Base-by-base conservation (phyloP, 2,888 invertebrate species). In the Cheilosia soror region DNA sequence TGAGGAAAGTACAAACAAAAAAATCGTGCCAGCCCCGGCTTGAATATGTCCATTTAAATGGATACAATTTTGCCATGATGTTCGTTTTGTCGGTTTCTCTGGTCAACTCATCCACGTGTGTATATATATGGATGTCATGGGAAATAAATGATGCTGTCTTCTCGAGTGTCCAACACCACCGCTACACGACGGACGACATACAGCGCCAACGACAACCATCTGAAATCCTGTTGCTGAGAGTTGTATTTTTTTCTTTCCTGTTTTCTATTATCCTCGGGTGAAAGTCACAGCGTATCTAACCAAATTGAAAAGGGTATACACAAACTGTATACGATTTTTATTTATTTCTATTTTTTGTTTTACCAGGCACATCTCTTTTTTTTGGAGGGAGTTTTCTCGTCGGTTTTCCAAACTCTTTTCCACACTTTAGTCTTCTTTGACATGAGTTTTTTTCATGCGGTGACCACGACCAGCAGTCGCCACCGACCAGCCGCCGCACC, bases 141-240 rank as follows among this genome's bases (percentile, higher is more conserved):
- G 55, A 68, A 78, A 66, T 78, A 66, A 66, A 82, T 72, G 71
- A 72, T 71, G 33, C 31, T 78, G 82, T 82, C 66, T 71, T 44
- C 37, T 77, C 11, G 77, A 68, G 55, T 81, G 80, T 76, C 66
- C 55, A 55, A 57, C 57, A 81, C 49, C 29, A 69, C 37, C 62
- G 47, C 49, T 62, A 51, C 27, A 68, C 25, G 20, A 29, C n/a
- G 40, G 37, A 51, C 66, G 15, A 20, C 20, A n/a, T n/a, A 55
- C 31, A 37, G 55, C 27, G 68, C n/a, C 62, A 62, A 49, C 25
- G 33, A 47, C 37, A 11, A 62, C 55, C 49, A 27, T 57, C 44
- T 58, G 9, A 37, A 65, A 40, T 68, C 68, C 79, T 79, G 83
- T 79, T 83, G 73, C 83, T 63, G 25, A 29, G 58, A 57, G 33